Evolutionary conservation across 2,888 invertebrate species (phyloP), one percentile per base, ranked within the genome.

Genomic region (Masnerella sp.): DNA sequence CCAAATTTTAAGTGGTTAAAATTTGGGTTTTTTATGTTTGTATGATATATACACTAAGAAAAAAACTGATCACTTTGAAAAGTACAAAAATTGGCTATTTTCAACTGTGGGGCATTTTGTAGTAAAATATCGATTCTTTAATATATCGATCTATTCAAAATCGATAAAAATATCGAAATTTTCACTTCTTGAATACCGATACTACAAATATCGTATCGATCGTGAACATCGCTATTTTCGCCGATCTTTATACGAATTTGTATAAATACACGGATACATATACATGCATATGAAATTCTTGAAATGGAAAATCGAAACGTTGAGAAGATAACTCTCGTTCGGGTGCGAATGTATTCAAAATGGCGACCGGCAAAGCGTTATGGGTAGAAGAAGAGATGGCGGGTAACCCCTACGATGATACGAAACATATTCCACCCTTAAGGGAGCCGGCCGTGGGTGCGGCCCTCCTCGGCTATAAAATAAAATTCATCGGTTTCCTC

Each of bases 281-380:
- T 30, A 30, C 25, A 14, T 38, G n/a, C 17, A 49, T 65, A 61
- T 36, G 81, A 85, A 85, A 87, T 84, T 83, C 84, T 83, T 87
- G 85, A 85, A 87, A 87, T 87, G 85, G 86, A 83, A 87, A 87
- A 87, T 87, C 87, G 87, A 87, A 87, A 85, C 86, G 84, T 83
- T 83, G 83, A 81, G 83, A 81, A 86, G 86, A 87, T 86, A 87
- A 87, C 85, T 86, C 84, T 85, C 83, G 84, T 82, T 77, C 74
- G 84, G 81, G 86, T 81, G 84, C 83, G 85, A 87, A 87, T 87
- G 82, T 86, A 87, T 87, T 87, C 87, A 87, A 87, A 87, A 87
- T 87, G 87, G 87, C 86, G 84, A 79, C 79, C 76, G 56, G 69
- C 54, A 70, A 64, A 68, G 80, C 80, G 83, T 82, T 82, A 84